Evolutionary conservation across 2,797 vertebrate species (phyloP).

Genomic region (Eulemur rubriventer): DNA sequence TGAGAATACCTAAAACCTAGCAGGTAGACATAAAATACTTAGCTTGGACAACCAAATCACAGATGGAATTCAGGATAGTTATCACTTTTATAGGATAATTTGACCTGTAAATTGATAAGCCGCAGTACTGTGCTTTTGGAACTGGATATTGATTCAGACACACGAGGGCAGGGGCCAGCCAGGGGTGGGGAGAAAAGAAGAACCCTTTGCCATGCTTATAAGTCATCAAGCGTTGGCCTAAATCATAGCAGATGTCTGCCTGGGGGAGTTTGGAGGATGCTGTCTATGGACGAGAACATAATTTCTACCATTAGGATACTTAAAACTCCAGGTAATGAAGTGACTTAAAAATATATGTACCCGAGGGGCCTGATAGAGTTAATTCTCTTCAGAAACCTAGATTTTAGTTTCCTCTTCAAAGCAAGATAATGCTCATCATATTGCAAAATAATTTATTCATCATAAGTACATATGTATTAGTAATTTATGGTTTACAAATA

Average conservation of each 20-base stretch:
- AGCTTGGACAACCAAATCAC: neutral
- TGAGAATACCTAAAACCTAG: neutral
- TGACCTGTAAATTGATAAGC: neutral
- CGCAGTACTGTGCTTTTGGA: neutral
- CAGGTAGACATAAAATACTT: neutral
- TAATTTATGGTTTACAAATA: slow-evolving; percentile 73
- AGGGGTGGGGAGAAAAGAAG: neutral
- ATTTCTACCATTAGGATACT: neutral
- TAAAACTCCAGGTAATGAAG: neutral
- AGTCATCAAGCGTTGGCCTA: neutral
- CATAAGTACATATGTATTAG: slow-evolving; percentile 61
- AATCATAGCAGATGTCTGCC: neutral
- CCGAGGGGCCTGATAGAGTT: neutral
- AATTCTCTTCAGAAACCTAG: slow-evolving; percentile 37
- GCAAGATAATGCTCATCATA: neutral
- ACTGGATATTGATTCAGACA: neutral
- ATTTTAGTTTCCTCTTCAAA: slow-evolving; percentile 54
- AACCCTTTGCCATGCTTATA: neutral
- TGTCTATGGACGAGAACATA: neutral
- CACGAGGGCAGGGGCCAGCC: neutral
- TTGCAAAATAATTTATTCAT: slow-evolving; percentile 72
- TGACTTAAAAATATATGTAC: neutral
- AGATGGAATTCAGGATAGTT: neutral
- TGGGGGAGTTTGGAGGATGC: neutral
- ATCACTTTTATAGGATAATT: neutral